A percentile compares a stretch with the other conserved stretches of the same genome.
phyloP scores from a whole-genome alignment of 2,113 vertebrate species.

The Manacus vitellinus region DNA sequence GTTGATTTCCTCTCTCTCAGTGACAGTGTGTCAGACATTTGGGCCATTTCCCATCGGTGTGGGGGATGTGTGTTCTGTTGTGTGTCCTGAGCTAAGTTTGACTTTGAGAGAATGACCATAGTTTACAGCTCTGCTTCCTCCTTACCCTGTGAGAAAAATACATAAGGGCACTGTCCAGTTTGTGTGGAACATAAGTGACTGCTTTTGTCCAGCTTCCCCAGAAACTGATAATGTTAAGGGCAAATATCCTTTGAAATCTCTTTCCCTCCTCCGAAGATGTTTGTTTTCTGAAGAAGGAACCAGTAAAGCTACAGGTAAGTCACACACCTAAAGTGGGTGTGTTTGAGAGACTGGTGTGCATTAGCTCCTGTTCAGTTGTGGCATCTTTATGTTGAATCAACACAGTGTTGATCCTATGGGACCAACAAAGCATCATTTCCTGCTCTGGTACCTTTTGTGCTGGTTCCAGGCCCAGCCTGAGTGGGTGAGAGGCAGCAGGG shows the following conservation, averaged over 20 bases:
- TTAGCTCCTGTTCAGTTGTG: not conserved
- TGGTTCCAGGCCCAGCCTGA: not conserved
- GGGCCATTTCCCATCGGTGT: not conserved
- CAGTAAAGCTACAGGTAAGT: not conserved
- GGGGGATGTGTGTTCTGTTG: not conserved
- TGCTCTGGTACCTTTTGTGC: not conserved
- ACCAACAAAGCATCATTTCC: not conserved
- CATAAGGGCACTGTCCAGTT: not conserved
- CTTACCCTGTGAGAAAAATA: not conserved
- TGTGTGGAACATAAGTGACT: not conserved
- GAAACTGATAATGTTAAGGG: not conserved
- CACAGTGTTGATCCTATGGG: not conserved
- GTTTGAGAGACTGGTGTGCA: not conserved
- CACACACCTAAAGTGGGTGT: not conserved
- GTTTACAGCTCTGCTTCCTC: not conserved
- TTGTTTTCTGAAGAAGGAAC: not conserved
- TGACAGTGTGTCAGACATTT: not conserved
- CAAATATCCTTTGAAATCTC: not conserved
- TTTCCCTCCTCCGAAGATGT: rapidly evolving
- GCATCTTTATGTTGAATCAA: not conserved
- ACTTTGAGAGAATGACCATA: not conserved
- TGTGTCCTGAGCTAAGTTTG: not conserved
- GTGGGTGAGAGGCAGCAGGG: not conserved
- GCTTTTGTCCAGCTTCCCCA: not conserved
- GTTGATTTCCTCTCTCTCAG: not conserved